These are phyloP conservation scores for Musca vetustissima DNA, from an alignment of 1,140 invertebrate genomes.

Conservation along the genomic window DNA sequence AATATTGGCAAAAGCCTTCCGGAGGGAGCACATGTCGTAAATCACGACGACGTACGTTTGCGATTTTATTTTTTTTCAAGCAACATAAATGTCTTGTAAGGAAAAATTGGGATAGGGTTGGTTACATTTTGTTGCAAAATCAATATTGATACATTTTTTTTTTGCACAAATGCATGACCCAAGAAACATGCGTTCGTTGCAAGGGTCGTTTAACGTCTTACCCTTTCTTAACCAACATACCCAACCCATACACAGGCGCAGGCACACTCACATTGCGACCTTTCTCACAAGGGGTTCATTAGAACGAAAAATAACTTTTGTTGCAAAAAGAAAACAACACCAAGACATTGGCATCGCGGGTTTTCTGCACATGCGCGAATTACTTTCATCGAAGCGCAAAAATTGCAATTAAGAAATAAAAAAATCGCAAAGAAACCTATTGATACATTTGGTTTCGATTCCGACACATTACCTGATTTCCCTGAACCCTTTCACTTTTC, in stretches of 20 bases:
- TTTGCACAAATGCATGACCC: background rate
- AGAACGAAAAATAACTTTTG: background rate
- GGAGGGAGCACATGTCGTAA: constrained; percentile 1
- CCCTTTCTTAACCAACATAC: background rate
- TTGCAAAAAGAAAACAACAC: no score
- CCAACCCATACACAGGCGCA: background rate
- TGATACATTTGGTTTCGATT: constrained; percentile 9
- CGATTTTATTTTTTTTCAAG: background rate
- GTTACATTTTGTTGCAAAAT: background rate
- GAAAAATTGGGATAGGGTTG: background rate
- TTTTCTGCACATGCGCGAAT: constrained; percentile 11
- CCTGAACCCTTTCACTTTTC: background rate
- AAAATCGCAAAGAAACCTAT: constrained; percentile 9
- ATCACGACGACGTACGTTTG: background rate
- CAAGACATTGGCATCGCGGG: background rate
- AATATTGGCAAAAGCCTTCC: constrained; percentile 1
- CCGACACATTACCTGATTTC: background rate
- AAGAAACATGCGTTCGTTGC: background rate
- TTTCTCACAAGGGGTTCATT: background rate
- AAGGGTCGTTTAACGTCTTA: background rate
- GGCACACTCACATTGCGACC: background rate
- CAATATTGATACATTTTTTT: constrained; percentile 11
- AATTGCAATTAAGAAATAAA: background rate
- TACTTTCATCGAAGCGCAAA: constrained; percentile 11
- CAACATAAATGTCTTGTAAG: background rate